Evolutionary conservation across 2,113 vertebrate genomes (phyloP).

Genomic region (Dunckerocampus dactyliophorus): DNA sequence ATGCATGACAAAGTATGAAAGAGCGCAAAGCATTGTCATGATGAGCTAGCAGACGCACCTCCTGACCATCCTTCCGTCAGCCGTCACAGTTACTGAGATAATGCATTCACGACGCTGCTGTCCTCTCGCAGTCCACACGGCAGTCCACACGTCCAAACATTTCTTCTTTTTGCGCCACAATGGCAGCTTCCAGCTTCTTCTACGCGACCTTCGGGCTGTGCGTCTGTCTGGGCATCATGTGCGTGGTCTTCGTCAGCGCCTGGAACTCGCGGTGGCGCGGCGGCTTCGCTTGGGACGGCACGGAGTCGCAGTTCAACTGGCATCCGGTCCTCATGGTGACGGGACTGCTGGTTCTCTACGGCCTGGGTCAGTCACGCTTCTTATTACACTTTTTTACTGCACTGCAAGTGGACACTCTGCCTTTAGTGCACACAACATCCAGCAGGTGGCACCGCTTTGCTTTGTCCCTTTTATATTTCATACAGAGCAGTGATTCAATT

Average conservation of each 20-base stretch:
- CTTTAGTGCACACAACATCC: no score
- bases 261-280: conserved; percentile 26
- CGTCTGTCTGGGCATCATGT: conserved; percentile 20
- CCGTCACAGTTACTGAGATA: no score
- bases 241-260: conserved; percentile 9
- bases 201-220: background rate
- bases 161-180: background rate
- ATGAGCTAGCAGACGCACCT: no score
- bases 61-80: no score
- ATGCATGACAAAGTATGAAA: no score
- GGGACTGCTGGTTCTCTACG: conserved; percentile 27
- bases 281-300: conserved; percentile 19
- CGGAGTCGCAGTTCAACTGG: conserved; percentile 32
- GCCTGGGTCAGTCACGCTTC: background rate
- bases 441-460: background rate
- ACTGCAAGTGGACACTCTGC: no score
- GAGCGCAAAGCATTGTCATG: no score
- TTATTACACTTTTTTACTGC: no score
- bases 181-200: background rate
- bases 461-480: background rate
- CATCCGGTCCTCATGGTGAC: conserved; percentile 39
- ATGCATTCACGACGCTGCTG: no score
- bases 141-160: no score
- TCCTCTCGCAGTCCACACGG: no score
- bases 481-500: background rate